These are phyloP conservation scores for Folsomia candida DNA, from an alignment of 2,888 invertebrate genomes.

Conservation along the genomic window DNA sequence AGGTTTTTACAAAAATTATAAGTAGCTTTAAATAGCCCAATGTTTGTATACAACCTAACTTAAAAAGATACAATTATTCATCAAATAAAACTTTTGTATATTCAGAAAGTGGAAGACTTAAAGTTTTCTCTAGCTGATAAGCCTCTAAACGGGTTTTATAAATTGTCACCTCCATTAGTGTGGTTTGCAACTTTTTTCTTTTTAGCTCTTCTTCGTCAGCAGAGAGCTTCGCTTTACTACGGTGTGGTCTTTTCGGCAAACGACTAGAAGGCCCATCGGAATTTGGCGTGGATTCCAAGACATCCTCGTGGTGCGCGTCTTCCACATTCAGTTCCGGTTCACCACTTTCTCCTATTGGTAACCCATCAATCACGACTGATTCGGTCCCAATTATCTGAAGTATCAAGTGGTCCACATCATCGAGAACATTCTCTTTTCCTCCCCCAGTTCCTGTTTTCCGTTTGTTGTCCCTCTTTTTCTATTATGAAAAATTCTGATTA, in stretches of 20 bases:
- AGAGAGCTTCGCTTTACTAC: too few relatives aligned
- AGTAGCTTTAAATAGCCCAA: too few relatives aligned
- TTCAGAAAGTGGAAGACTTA: slow-evolving; percentile 1
- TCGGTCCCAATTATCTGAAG: neutral
- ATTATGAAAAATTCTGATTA: too few relatives aligned
- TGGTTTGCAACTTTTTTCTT: neutral
- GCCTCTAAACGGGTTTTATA: neutral
- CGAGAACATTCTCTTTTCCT: neutral
- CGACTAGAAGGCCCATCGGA: too few relatives aligned
- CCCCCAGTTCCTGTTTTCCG: neutral
- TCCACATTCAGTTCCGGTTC: too few relatives aligned
- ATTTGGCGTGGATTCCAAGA: too few relatives aligned
- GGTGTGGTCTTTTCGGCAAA: too few relatives aligned
- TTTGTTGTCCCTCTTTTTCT: neutral
- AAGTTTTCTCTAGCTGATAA: neutral
- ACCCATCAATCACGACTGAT: neutral
- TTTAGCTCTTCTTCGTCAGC: too few relatives aligned
- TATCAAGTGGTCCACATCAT: neutral
- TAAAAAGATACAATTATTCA: too few relatives aligned
- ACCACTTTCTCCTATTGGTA: slow-evolving; percentile 6
- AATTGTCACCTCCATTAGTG: neutral
- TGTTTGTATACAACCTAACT: too few relatives aligned
- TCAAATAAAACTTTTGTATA: neutral
- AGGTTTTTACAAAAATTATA: too few relatives aligned
- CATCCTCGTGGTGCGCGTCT: too few relatives aligned